Evolutionary conservation across 2,888 invertebrate species (phyloP).

Genomic region (Xestia rhomboidea): DNA sequence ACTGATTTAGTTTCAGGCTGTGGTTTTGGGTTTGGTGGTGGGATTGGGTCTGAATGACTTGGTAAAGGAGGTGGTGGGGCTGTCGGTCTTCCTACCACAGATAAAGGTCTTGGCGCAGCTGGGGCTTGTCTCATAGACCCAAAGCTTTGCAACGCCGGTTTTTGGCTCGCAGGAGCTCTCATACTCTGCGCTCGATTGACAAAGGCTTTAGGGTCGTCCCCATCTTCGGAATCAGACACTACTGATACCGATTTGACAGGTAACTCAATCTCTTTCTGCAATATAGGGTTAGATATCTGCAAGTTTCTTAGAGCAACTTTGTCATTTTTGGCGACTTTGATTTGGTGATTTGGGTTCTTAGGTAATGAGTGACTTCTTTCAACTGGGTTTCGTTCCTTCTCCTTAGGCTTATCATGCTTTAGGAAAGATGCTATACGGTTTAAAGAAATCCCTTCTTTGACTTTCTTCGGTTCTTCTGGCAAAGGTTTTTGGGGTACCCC

Average conservation of each 20-base stretch:
- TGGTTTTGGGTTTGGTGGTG: slow-evolving; percentile 89
- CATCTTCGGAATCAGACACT: slow-evolving; percentile 87
- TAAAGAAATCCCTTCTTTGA: slow-evolving; percentile 91
- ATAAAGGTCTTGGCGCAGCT: slow-evolving; percentile 93
- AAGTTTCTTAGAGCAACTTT: slow-evolving; percentile 93
- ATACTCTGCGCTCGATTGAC: slow-evolving; percentile 96
- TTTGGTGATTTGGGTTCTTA: slow-evolving; percentile 89
- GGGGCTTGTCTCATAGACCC: slow-evolving; percentile 95
- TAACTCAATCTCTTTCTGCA: slow-evolving; percentile 92
- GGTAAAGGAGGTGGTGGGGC: slow-evolving; percentile 94
- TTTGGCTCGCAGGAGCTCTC: slow-evolving; percentile 91
- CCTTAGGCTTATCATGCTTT: slow-evolving; percentile 91
- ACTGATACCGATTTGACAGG: slow-evolving; percentile 91
- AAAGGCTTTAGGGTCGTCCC: slow-evolving; percentile 90
- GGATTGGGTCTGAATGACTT: slow-evolving; percentile 84
- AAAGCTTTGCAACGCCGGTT: slow-evolving; percentile 93
- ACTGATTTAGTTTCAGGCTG: slow-evolving; percentile 79
- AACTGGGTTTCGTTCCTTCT: slow-evolving; percentile 87
- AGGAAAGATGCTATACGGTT: slow-evolving; percentile 94
- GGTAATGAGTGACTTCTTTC: slow-evolving; percentile 91
- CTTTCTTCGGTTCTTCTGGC: slow-evolving; percentile 89
- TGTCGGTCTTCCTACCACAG: slow-evolving; percentile 93
- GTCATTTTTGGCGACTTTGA: slow-evolving; percentile 92
- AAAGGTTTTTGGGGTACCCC: slow-evolving; percentile 84
- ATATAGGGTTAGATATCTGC: slow-evolving; percentile 96